Conservation (phyloP, 2,113 vertebrate genomes). For the Bambusicola thoracicus region DNA sequence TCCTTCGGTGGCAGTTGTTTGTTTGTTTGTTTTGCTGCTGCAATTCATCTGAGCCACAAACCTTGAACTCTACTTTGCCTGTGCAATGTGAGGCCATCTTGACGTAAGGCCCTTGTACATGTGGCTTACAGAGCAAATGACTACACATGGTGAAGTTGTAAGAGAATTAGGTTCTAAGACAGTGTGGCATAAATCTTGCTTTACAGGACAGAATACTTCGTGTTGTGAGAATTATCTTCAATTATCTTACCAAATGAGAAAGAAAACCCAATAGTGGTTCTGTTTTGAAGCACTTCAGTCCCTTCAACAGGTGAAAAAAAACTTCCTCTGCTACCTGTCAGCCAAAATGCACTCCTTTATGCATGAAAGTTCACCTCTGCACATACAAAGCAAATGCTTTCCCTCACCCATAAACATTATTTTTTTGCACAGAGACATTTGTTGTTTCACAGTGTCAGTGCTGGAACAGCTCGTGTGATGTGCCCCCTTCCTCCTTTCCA, state of each 20-base stretch:
- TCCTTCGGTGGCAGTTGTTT: neutral
- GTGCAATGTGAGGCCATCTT: neutral
- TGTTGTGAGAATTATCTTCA: neutral
- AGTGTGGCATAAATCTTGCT: conserved; percentile 45
- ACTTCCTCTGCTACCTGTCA: neutral
- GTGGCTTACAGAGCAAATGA: conserved; percentile 41
- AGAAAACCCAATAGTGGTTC: conserved; percentile 37
- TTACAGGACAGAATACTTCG: conserved; percentile 37
- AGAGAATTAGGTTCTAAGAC: conserved; percentile 35
- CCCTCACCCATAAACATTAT: too few species aligned
- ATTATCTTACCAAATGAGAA: conserved; percentile 27
- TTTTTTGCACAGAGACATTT: neutral
- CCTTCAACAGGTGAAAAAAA: neutral
- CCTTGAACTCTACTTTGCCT: conserved; percentile 14
- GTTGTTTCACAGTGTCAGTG: neutral
- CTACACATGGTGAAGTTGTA: neutral
- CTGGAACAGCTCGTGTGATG: neutral
- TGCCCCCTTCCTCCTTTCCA: neutral
- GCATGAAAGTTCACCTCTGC: neutral
- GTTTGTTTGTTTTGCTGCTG: neutral
- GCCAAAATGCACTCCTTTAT: neutral
- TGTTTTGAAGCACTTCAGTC: neutral
- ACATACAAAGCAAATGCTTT: accelerated
- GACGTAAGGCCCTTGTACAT: neutral
- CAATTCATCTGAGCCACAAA: neutral